phyloP scores from a whole-genome alignment of 2,113 vertebrate genomes.

The Eupsittula cactorum region DNA sequence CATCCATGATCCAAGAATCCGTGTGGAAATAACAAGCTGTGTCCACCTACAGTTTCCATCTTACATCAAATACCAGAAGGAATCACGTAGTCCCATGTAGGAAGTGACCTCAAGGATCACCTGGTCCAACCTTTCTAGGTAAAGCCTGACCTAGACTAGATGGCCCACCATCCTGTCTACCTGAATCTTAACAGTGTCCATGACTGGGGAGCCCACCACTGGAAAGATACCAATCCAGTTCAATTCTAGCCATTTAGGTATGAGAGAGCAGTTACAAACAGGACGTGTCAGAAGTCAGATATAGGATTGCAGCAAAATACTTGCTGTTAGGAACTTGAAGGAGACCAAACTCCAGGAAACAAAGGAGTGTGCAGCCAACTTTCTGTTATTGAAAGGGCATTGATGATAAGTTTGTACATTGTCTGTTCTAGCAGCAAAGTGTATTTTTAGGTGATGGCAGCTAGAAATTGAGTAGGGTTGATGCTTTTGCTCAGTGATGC shows the following conservation, averaged over 20 bases:
- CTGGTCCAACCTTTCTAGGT: neutral
- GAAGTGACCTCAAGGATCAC: neutral
- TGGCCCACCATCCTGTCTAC: neutral
- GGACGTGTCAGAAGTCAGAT: neutral
- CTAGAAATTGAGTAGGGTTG: neutral
- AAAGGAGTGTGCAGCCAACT: neutral
- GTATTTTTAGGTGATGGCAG: neutral
- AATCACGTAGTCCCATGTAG: neutral
- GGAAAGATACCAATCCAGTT: neutral
- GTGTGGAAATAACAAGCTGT: rapidly evolving
- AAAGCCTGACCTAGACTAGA: neutral
- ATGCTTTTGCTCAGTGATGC: neutral
- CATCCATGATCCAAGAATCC: neutral
- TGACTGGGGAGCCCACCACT: neutral
- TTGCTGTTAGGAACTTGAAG: neutral
- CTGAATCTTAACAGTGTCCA: neutral
- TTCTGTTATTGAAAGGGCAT: neutral
- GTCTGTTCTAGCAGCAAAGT: neutral
- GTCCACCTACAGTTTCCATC: neutral
- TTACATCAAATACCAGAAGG: neutral
- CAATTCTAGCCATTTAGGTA: neutral
- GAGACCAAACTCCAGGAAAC: neutral
- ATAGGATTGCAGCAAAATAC: neutral
- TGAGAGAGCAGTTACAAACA: neutral
- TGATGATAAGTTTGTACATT: neutral